These are phyloP conservation scores for Pantala flavescens DNA, from an alignment of 1,140 invertebrate genomes.

Conservation along the genomic window DNA sequence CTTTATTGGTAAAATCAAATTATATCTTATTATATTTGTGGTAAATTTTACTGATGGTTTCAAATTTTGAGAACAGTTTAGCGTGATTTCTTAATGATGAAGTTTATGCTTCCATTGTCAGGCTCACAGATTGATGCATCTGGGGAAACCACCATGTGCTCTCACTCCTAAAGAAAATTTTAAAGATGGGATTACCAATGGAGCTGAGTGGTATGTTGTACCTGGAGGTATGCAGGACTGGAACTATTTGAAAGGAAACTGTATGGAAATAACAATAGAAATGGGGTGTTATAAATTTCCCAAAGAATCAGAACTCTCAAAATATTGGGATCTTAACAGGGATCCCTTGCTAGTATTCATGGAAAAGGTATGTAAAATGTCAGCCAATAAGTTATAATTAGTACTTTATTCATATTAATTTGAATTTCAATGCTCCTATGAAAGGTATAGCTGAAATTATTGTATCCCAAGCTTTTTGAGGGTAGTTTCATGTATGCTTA, in stretches of 20 bases:
- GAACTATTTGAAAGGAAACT: constrained; percentile 88
- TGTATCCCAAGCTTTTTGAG: no score
- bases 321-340: constrained; percentile 82
- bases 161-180: constrained; percentile 56
- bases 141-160: constrained; percentile 46
- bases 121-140: constrained; percentile 72
- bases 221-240: constrained; percentile 97
- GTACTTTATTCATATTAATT: constrained; percentile 12
- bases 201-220: constrained; percentile 82
- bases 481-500: no score
- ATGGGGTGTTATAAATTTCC: constrained; percentile 92
- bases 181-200: constrained; percentile 78
- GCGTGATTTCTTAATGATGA: background rate
- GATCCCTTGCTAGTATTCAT: constrained; percentile 76
- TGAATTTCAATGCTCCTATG: background rate
- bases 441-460: no score
- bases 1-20: no score
- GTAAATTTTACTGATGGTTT: no score
- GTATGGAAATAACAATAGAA: constrained; percentile 91
- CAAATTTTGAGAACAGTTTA: no score
- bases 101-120: constrained; percentile 30
- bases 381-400: background rate
- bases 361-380: constrained; percentile 55
- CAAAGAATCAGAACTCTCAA: constrained; percentile 52
- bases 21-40: no score